Base-by-base conservation (phyloP, 1,140 invertebrate species). In the Drosophila erecta region DNA sequence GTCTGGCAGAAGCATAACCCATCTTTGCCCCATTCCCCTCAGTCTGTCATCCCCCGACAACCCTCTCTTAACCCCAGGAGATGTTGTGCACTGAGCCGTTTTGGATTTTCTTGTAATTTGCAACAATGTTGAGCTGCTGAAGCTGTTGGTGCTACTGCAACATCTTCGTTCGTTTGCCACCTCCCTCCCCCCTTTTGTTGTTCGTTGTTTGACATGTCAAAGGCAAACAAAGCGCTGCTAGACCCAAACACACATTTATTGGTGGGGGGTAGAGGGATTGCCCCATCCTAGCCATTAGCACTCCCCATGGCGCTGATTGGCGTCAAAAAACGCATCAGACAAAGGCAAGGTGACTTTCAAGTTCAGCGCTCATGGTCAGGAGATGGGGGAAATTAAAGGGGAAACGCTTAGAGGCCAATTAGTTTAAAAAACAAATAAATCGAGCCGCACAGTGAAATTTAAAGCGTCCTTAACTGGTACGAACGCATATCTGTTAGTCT, bases 301-400 rank as follows among this genome's bases (percentile, higher is more conserved):
- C 49, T 20, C 54, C 70, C 70, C 70, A 46, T 76, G 56, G 80
- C 54, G 70, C 69, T 87, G 83, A 87, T 87, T 87, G 83, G 79
- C 83, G 81, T 86, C 81, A 86, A 86, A 81, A 76, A 86, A 87
- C 83, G 83, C 83, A 86, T 86, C 83, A 87, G 38, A 61, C 43
- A 46, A 10, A 46, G 58, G 57, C 71, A 79, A 86, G 83, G 83
- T 87, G 83, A 87, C 83, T 76, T 73, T 87, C 66, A 76, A 79
- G 84, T 86, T 86, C 83, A 76, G 65, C 47, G 62, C 41, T 56
- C 71, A 59, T 17, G 41, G 24, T 38, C n/a, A 44, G 20, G 1
- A 12, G 22, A n/a, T 6, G 5, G 5, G 3, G 14, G 20, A 20
- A 30, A 30, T 17, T 35, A 10, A 10, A 11, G 12, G 12, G 14